Conservation (phyloP, 2,113 vertebrate genomes). For the Stomatorhinus ivindoensis region DNA sequence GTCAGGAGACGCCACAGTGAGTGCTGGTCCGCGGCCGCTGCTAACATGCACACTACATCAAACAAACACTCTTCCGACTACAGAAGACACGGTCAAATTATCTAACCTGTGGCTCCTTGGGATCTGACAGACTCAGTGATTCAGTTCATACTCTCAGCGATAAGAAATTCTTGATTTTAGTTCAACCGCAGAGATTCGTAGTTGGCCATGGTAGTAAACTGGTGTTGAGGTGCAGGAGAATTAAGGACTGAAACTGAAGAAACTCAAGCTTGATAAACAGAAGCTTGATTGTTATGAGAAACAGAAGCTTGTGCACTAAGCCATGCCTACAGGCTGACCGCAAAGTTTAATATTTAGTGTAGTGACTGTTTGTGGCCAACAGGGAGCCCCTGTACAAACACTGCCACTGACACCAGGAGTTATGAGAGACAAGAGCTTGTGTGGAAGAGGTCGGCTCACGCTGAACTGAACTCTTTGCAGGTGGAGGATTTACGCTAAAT, state of each 20-base stretch:
- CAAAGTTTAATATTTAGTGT: neutral
- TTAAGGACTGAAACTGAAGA: neutral
- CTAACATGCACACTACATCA: neutral
- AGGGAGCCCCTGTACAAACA: neutral
- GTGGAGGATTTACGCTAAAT: neutral
- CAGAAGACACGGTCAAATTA: neutral
- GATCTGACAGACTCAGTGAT: neutral
- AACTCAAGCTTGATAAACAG: neutral
- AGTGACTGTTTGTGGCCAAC: neutral
- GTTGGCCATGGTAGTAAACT: neutral
- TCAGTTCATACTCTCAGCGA: neutral
- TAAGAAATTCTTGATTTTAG: neutral
- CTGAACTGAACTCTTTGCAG: neutral
- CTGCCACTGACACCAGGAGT: neutral
- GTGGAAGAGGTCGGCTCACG: too few relatives aligned
- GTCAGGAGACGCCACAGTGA: neutral
- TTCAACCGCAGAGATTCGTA: neutral
- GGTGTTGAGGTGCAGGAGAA: neutral
- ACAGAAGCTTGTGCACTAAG: neutral
- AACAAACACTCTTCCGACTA: neutral
- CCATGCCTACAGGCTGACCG: neutral
- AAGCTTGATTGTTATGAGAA: neutral
- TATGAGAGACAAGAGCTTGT: neutral
- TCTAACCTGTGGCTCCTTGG: neutral
- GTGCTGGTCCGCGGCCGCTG: neutral